A percentile compares a stretch with the other conserved stretches of the same genome.
These are phyloP conservation scores for Stratiolaelaps scimitus DNA, from an alignment of 1,140 invertebrate species.

Conservation along the genomic window DNA sequence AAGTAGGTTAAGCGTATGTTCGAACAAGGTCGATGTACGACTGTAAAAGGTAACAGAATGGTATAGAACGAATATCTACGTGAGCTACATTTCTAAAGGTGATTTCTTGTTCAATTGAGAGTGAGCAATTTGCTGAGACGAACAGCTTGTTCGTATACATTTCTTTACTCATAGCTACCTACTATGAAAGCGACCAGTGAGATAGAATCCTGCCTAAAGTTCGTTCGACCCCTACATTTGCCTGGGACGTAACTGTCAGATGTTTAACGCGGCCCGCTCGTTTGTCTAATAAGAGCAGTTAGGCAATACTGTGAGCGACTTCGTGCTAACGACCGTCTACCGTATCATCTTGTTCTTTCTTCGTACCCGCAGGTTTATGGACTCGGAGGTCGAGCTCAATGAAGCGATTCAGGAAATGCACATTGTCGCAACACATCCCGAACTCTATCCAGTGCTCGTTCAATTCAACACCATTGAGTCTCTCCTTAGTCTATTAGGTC, in stretches of 20 bases:
- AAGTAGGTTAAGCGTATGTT: slow-evolving; percentile 49
- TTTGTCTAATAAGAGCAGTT: too few species aligned
- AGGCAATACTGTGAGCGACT: too few species aligned
- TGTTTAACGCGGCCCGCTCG: too few species aligned
- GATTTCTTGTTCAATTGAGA: slow-evolving; percentile 3
- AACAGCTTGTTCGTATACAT: too few species aligned
- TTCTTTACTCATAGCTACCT: too few species aligned
- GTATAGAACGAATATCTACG: not conserved
- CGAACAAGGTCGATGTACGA: not conserved
- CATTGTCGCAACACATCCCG: slow-evolving; percentile 82
- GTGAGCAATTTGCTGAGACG: too few species aligned
- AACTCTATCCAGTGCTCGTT: slow-evolving; percentile 81
- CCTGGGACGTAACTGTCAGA: too few species aligned
- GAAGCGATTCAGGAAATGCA: slow-evolving; percentile 84
- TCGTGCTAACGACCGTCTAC: not conserved
- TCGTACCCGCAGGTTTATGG: slow-evolving; percentile 74
- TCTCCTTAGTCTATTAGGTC: slow-evolving; percentile 77
- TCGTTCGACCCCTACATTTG: too few species aligned
- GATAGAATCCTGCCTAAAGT: too few species aligned
- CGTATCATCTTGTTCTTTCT: slow-evolving; percentile 30
- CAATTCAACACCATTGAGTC: slow-evolving; percentile 75
- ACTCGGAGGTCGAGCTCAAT: slow-evolving; percentile 91
- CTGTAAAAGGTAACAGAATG: not conserved
- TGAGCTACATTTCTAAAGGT: not conserved
- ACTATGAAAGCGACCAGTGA: too few species aligned